These are phyloP conservation scores for Myrmecophaga tridactyla DNA, from an alignment of 2,113 vertebrate genomes.

Conservation along the genomic window DNA sequence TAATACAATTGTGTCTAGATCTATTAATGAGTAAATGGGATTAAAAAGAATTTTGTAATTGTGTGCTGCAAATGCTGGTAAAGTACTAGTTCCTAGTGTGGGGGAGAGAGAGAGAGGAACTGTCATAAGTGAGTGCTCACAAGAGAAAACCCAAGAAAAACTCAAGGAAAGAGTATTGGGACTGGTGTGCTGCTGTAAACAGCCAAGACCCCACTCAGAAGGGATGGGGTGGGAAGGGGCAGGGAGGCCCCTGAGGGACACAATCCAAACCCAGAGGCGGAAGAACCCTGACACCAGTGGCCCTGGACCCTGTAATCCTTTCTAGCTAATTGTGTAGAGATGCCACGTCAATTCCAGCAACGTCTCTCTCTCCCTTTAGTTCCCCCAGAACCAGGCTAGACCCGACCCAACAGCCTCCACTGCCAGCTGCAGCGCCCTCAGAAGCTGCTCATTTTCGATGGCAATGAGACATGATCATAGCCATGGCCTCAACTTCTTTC, in stretches of 20 bases:
- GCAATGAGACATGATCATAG: accelerated
- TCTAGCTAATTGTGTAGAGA: accelerated
- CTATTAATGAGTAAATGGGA: neutral
- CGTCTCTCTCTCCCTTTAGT: no score
- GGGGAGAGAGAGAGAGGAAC: no score
- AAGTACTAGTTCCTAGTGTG: neutral
- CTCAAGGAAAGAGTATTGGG: neutral
- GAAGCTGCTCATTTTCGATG: neutral
- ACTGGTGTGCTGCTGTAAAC: accelerated
- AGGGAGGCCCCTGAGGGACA: neutral
- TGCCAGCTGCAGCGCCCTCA: neutral
- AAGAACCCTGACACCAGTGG: neutral
- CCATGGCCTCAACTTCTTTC: neutral
- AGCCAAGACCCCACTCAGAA: neutral
- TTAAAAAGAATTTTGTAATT: neutral
- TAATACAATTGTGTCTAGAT: neutral
- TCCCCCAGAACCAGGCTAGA: neutral
- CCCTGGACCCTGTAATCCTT: neutral
- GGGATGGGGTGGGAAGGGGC: accelerated
- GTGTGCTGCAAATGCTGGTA: no score
- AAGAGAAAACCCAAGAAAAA: neutral
- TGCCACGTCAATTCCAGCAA: neutral
- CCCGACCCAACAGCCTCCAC: neutral
- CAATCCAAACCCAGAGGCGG: neutral
- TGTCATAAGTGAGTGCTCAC: neutral